Base-by-base conservation (phyloP, 2,888 invertebrate species). In the Vannuccia rotundouncinata region DNA sequence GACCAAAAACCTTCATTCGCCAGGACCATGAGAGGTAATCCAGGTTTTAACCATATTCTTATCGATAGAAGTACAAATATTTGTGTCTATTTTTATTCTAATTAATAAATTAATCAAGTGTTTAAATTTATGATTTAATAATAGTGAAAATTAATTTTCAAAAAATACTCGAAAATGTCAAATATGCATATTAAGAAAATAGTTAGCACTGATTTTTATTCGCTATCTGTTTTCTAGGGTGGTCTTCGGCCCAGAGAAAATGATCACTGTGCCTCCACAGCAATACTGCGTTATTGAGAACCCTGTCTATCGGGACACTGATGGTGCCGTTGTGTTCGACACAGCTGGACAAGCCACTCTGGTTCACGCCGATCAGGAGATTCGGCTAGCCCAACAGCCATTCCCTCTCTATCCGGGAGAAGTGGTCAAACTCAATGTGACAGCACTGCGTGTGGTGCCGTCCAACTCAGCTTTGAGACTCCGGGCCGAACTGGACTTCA, bases 21-120 rank as follows among this genome's bases (percentile, higher is more conserved):
- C 89, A 89, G 83, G 90, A 90, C 83, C 89, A 90, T 88, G 89
- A 90, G 84, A 85, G 88, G 89, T 89, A 82, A 83, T 82, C 77
- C 5, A n/a, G n/a, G n/a, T n/a, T n/a, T n/a, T n/a, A n/a, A n/a
- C n/a, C n/a, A n/a, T n/a, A n/a, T n/a, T n/a, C n/a, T n/a, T n/a
- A n/a, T n/a, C n/a, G n/a, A n/a, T n/a, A n/a, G n/a, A n/a, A n/a
- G n/a, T n/a, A n/a, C n/a, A n/a, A n/a, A n/a, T n/a, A n/a, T n/a
- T n/a, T n/a, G n/a, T n/a, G n/a, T n/a, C n/a, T n/a, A n/a, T n/a
- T n/a, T n/a, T n/a, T n/a, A n/a, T n/a, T n/a, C n/a, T n/a, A n/a
- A n/a, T n/a, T n/a, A n/a, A n/a, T n/a, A n/a, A n/a, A n/a, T n/a
- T n/a, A n/a, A n/a, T n/a, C n/a, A n/a, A n/a, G n/a, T n/a, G n/a